Conservation (phyloP, 1,140 invertebrate species). For the Micrasema minimum region DNA sequence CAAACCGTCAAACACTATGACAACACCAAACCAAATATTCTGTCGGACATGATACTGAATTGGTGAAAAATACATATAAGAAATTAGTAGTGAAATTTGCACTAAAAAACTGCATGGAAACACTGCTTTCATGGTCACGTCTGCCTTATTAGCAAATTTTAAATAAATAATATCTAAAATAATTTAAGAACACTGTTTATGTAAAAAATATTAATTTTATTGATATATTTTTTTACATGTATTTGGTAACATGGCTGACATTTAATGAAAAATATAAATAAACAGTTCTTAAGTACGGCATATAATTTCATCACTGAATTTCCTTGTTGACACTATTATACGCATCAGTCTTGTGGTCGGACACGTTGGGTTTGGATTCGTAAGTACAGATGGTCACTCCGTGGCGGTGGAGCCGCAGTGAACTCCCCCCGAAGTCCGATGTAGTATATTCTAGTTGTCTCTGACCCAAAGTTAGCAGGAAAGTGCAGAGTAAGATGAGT, state of each 20-base stretch:
- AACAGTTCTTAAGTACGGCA: not conserved
- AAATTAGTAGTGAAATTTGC: no score
- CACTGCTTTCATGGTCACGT: no score
- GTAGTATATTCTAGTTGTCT: conserved; percentile 89
- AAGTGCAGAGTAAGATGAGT: conserved; percentile 91
- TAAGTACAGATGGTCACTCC: conserved; percentile 92
- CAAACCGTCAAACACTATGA: no score
- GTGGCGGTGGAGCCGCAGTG: conserved; percentile 82
- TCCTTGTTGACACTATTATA: conserved; percentile 71
- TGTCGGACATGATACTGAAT: no score
- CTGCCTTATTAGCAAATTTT: no score
- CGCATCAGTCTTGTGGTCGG: conserved; percentile 82
- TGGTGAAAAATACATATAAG: no score
- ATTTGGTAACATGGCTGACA: not conserved
- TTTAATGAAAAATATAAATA: conserved; percentile 1
- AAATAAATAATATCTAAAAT: no score
- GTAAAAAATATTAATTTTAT: no score
- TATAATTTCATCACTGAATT: conserved; percentile 66
- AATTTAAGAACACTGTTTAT: no score
- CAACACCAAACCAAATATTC: no score
- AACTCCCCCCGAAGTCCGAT: conserved; percentile 96
- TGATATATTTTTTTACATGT: conserved; percentile 7
- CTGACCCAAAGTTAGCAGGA: conserved; percentile 86
- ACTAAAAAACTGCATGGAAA: no score
- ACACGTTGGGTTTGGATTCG: conserved; percentile 84